Evolutionary conservation across 1,140 invertebrate species (phyloP).

Genomic region (Drosophila punjabiensis): DNA sequence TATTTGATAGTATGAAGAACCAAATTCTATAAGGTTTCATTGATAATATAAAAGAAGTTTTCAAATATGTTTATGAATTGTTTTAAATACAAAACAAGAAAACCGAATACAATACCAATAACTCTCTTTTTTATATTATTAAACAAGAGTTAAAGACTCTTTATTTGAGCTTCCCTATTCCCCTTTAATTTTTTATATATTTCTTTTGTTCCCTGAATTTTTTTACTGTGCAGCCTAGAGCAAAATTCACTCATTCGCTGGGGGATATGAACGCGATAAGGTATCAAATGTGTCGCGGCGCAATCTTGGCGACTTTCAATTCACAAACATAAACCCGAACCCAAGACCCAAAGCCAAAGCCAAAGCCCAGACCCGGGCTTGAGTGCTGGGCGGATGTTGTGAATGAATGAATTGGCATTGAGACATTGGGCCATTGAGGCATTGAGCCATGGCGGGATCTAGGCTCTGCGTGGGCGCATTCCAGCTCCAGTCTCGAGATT

Average conservation of each 20-base stretch:
- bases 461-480: slow-evolving; percentile 38
- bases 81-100: too few species aligned
- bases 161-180: too few species aligned
- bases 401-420: slow-evolving; percentile 56
- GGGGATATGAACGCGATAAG: slow-evolving; percentile 39
- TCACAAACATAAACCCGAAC: slow-evolving; percentile 21
- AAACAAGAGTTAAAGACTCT: neutral
- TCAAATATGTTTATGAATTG: too few species aligned
- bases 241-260: slow-evolving; percentile 27
- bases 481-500: neutral
- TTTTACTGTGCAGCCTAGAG: slow-evolving; percentile 30
- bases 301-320: slow-evolving; percentile 50
- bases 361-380: neutral
- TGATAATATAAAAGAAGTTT: too few species aligned
- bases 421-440: slow-evolving; percentile 24
- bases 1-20: too few species aligned
- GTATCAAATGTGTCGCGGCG: slow-evolving; percentile 50
- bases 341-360: neutral
- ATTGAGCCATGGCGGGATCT: slow-evolving; percentile 26
- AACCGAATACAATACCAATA: too few species aligned
- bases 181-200: neutral
- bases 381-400: slow-evolving; percentile 46
- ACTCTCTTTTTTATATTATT: neutral
- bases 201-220: neutral
- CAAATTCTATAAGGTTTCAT: too few species aligned